Evolutionary conservation across 2,113 vertebrate species (phyloP), one percentile per base, ranked within the genome.

Genomic region (Spea bombifrons): DNA sequence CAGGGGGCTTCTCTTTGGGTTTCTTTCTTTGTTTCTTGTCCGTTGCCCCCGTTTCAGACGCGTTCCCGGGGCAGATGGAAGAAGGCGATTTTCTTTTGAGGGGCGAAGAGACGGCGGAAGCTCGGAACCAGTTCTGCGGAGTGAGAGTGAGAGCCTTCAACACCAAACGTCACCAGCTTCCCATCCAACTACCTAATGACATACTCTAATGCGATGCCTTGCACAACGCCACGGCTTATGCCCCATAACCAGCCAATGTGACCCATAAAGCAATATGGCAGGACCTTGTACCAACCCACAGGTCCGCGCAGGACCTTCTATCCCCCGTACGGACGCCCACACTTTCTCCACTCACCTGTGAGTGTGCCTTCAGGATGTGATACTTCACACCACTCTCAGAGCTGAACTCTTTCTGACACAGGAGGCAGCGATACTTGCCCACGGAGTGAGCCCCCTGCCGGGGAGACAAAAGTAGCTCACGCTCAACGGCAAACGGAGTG

Each of bases 331-430:
- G 0, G 13, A 3, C 16, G 52, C 12, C 0, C 0, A n/a, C 6
- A 5, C 12, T n/a, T 6, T 17, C 30, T 43, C 0, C n/a, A 44
- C 93, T 88, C 88, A 99, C 97, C 97, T 98, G 96, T 0, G 96
- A 93, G 65, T 99, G 97, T 80, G 96, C 94, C 89, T 98, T 99
- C 87, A 95, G 94, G 86, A 99, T 99, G 89, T 99, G 97, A 87
- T 99, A 99, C 84, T 99, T 99, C 75, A 99, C 97, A 0, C 97
- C 97, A 0, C 97, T 99, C 85, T 99, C 97, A 0, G 97, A 99
- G 91, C 94, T 96, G 86, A 99, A 99, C 87, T 98, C 96, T 88
- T 98, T 99, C 84, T 98, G 94, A 85, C 97, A 99, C 85, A 99
- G 93, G 63, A 99, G 88, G 85, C 97, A 99, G 57, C 88, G 89